These are phyloP conservation scores for Tortricodes alternella DNA, from an alignment of 2,888 invertebrate genomes.

Conservation along the genomic window DNA sequence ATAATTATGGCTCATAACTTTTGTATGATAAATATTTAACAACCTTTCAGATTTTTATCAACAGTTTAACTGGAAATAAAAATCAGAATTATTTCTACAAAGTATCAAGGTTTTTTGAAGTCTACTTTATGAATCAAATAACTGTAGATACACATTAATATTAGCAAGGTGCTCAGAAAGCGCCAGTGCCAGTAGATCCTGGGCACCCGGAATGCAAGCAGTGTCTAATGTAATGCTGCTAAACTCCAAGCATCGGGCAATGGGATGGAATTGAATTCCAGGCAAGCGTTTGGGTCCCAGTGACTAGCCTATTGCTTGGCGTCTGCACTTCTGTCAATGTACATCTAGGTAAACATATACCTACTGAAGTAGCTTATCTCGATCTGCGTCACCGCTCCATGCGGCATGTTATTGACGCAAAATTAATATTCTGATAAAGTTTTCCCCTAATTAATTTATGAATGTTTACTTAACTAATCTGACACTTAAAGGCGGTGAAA, in stretches of 20 bases:
- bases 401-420: slow-evolving; percentile 32
- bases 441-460: slow-evolving; percentile 48
- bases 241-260: slow-evolving; percentile 59
- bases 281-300: slow-evolving; percentile 62
- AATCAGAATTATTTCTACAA: too few relatives aligned
- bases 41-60: too few relatives aligned
- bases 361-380: slow-evolving; percentile 29
- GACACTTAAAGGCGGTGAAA: slow-evolving; percentile 46
- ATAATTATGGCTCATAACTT: not conserved
- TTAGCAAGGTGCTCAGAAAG: not conserved
- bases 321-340: slow-evolving; percentile 25
- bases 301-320: slow-evolving; percentile 44
- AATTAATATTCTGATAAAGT: slow-evolving; percentile 50
- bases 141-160: too few relatives aligned
- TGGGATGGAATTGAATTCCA: slow-evolving; percentile 70
- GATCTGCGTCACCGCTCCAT: slow-evolving; percentile 30
- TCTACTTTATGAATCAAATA: too few relatives aligned
- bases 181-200: slow-evolving; percentile 35
- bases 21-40: not conserved
- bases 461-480: slow-evolving; percentile 50
- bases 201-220: slow-evolving; percentile 62
- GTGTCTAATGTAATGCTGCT: slow-evolving; percentile 74
- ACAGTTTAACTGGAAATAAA: not conserved
- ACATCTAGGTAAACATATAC: slow-evolving; percentile 24
- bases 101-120: too few relatives aligned